These are phyloP conservation scores for Apis laboriosa DNA, from an alignment of 1,140 invertebrate species.

Conservation along the genomic window DNA sequence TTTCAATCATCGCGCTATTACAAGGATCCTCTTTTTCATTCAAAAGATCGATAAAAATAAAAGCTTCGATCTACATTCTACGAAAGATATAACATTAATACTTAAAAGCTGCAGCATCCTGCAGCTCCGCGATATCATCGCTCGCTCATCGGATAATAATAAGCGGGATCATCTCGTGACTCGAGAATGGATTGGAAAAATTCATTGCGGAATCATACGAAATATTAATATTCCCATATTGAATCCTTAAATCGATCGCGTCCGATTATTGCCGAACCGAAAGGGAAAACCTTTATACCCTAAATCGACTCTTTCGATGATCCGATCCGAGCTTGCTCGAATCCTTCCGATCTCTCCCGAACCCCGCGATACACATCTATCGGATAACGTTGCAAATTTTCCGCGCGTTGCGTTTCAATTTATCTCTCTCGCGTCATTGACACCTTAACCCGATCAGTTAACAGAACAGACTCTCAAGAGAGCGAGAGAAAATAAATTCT, in stretches of 20 bases:
- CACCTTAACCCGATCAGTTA: not conserved
- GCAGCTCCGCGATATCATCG: not conserved
- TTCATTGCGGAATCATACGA: too few relatives aligned
- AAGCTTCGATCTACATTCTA: not conserved
- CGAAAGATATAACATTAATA: not conserved
- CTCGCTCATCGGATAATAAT: not conserved
- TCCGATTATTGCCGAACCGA: too few relatives aligned
- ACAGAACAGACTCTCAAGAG: not conserved
- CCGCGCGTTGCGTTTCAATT: not conserved
- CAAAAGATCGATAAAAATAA: conserved; percentile 15
- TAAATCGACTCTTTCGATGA: too few relatives aligned
- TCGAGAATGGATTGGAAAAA: too few relatives aligned
- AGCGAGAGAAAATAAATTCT: not conserved
- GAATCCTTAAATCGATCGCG: too few relatives aligned
- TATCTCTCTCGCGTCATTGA: not conserved
- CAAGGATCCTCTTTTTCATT: not conserved
- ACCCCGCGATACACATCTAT: too few relatives aligned
- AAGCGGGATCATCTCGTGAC: too few relatives aligned
- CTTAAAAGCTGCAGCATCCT: not conserved
- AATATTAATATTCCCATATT: too few relatives aligned
- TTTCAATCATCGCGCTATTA: too few relatives aligned
- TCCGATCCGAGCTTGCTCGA: too few relatives aligned
- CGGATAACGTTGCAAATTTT: not conserved
- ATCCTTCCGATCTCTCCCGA: too few relatives aligned
- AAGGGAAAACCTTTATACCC: too few relatives aligned